phyloP scores from a whole-genome alignment of 2,797 vertebrate species.

The Rhinella marina region DNA sequence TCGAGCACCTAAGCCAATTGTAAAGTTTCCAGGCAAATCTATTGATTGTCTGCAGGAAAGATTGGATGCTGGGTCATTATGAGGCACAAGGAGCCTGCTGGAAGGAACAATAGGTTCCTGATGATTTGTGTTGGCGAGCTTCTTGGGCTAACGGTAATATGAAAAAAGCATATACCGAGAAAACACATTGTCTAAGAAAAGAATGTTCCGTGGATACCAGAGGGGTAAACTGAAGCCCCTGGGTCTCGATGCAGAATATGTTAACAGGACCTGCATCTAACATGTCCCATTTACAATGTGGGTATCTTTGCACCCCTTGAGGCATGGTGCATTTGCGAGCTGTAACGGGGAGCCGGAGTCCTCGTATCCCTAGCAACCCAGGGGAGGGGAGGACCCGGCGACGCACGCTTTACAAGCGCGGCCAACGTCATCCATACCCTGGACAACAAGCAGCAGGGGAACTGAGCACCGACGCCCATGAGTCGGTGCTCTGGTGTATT shows the following conservation, averaged over 20 bases:
- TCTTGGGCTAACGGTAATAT: not conserved
- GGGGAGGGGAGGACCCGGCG: no score
- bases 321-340: no score
- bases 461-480: no score
- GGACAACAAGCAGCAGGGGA: no score
- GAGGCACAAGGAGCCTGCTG: not conserved
- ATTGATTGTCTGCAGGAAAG: conserved; percentile 73
- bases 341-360: no score
- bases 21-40: conserved; percentile 74
- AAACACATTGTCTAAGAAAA: not conserved
- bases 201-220: not conserved
- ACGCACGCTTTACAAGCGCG: no score
- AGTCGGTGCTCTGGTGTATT: no score
- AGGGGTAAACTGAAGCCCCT: not conserved
- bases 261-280: not conserved
- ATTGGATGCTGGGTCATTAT: conserved; percentile 64
- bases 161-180: not conserved
- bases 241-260: not conserved
- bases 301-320: no score
- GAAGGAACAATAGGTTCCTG: not conserved
- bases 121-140: not conserved
- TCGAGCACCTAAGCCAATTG: conserved; percentile 72
- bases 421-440: no score
- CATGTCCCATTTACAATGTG: no score
- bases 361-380: no score